These are phyloP conservation scores for Macropodus opercularis DNA, from an alignment of 2,797 vertebrate species.

Conservation along the genomic window DNA sequence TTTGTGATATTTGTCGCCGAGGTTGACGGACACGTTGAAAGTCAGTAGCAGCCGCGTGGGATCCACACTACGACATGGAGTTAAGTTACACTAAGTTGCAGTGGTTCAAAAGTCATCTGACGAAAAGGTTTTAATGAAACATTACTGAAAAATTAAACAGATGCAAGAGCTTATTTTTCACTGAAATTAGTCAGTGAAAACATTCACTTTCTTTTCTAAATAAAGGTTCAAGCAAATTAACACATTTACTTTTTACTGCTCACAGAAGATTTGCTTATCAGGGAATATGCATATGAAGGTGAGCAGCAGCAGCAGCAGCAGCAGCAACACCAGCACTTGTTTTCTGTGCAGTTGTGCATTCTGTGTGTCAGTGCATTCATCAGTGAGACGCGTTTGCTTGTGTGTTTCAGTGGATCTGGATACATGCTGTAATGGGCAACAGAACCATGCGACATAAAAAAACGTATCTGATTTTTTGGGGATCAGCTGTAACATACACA, in stretches of 20 bases:
- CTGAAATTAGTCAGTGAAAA: too few relatives aligned
- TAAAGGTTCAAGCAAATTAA: too few relatives aligned
- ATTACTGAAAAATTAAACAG: too few relatives aligned
- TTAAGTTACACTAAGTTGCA: neutral
- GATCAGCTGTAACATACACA: constrained; percentile 54
- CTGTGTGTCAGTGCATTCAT: constrained; percentile 16
- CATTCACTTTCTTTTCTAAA: too few relatives aligned
- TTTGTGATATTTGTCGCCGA: constrained; percentile 99
- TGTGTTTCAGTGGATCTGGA: neutral
- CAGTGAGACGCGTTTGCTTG: constrained; percentile 22
- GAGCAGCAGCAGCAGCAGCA: too few relatives aligned
- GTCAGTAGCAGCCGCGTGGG: constrained; percentile 96
- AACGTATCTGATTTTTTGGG: neutral
- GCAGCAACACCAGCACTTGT: neutral
- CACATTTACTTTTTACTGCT: too few relatives aligned
- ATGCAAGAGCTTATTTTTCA: too few relatives aligned
- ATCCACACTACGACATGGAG: constrained; percentile 87
- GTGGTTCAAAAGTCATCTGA: neutral
- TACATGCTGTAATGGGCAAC: too few relatives aligned
- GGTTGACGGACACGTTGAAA: constrained; percentile 98
- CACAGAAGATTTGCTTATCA: neutral
- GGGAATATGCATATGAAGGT: constrained; percentile 18
- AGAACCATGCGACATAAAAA: neutral
- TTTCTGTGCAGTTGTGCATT: neutral
- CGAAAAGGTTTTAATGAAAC: neutral